A percentile compares a stretch with the other conserved stretches of the same genome.
Conservation (phyloP, 2,888 invertebrate species). For the Carabus problematicus region DNA sequence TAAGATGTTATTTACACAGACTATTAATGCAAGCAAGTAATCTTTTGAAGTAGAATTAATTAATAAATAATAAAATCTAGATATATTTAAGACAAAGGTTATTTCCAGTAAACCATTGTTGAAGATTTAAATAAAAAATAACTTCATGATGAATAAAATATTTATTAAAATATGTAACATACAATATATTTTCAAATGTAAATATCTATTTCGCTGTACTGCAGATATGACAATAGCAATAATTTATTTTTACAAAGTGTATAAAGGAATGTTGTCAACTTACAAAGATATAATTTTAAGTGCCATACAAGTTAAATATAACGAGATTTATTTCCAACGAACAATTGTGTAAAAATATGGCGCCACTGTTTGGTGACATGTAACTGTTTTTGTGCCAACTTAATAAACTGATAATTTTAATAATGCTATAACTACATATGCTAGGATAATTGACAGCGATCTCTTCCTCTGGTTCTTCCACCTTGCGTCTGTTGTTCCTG, state of each 20-base stretch:
- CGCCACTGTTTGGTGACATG: neutral
- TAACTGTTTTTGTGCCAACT: neutral
- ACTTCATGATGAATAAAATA: too few relatives aligned
- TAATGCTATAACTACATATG: conserved; percentile 1
- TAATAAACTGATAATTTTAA: neutral
- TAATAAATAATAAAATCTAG: too few relatives aligned
- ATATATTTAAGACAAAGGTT: too few relatives aligned
- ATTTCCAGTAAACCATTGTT: too few relatives aligned
- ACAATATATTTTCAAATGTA: neutral
- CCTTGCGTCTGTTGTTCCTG: conserved; percentile 21
- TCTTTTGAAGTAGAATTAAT: too few relatives aligned
- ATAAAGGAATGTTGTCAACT: neutral
- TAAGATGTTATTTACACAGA: too few relatives aligned
- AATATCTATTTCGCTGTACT: conserved; percentile 2
- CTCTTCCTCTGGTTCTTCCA: conserved; percentile 9
- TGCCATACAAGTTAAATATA: neutral
- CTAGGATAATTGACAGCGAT: conserved; percentile 32
- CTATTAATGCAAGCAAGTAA: too few relatives aligned
- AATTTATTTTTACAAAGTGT: neutral
- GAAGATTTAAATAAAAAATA: too few relatives aligned
- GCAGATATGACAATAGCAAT: neutral
- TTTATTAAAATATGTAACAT: neutral
- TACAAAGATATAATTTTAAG: neutral
- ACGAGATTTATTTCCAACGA: too few relatives aligned
- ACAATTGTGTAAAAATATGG: conserved; percentile 8